A percentile compares a stretch with the other conserved stretches of the same genome.
These are phyloP conservation scores for Ylistrum balloti DNA, from an alignment of 1,140 invertebrate species.

Conservation along the genomic window DNA sequence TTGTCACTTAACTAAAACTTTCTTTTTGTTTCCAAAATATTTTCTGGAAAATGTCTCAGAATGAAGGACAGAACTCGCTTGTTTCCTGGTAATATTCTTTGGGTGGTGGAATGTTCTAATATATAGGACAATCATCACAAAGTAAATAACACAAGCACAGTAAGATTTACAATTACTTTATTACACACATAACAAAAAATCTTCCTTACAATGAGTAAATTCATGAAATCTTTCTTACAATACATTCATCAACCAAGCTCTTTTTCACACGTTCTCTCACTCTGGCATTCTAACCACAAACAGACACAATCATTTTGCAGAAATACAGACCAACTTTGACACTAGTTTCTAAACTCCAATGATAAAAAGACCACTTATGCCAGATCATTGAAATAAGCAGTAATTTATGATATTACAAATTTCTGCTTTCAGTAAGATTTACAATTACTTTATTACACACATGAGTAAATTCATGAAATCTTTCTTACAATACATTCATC, in stretches of 20 bases:
- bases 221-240: neutral
- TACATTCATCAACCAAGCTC: neutral
- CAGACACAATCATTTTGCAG: neutral
- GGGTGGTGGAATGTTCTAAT: too few species aligned
- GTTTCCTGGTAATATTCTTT: too few species aligned
- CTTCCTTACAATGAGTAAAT: neutral
- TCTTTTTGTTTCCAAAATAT: too few species aligned
- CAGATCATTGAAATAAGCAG: neutral
- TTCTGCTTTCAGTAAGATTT: too few species aligned
- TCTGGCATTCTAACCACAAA: neutral
- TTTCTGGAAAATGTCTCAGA: too few species aligned
- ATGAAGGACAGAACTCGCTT: too few species aligned
- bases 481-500: neutral
- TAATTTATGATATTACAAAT: neutral
- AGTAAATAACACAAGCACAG: too few species aligned
- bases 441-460: too few species aligned
- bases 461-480: too few species aligned
- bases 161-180: neutral
- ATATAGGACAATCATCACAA: too few species aligned
- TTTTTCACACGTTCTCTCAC: neutral
- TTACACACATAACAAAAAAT: neutral
- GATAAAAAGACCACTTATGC: neutral
- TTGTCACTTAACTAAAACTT: too few species aligned
- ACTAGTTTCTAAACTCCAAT: neutral
- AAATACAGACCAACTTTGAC: neutral